These are phyloP conservation scores for Neosilurus hyrtlii DNA, from an alignment of 2,797 vertebrate genomes.

Conservation along the genomic window DNA sequence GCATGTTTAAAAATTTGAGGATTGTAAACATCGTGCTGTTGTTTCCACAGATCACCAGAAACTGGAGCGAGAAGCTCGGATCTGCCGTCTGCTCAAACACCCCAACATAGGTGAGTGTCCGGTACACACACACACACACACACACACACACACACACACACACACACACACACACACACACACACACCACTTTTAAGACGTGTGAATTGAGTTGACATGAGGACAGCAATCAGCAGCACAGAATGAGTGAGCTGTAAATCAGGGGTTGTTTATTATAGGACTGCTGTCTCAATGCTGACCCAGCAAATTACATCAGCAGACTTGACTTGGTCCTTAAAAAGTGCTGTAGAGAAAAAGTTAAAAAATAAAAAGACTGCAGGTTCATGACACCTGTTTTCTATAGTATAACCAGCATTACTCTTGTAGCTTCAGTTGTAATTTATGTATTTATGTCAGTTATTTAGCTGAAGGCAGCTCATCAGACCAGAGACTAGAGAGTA, in stretches of 20 bases:
- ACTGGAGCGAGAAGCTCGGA: constrained; percentile 95
- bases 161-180: background rate
- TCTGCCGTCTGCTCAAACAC: constrained; percentile 96
- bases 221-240: background rate
- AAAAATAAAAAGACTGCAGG: background rate
- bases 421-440: background rate
- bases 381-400: background rate
- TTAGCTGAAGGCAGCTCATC: background rate
- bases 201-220: background rate
- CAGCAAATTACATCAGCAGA: background rate
- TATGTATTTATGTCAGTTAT: constrained; percentile 13
- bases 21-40: constrained; percentile 23
- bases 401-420: background rate
- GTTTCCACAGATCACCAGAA: constrained; percentile 91
- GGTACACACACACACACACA: background rate
- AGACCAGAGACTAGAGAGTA: background rate
- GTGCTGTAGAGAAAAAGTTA: background rate
- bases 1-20: background rate
- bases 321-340: background rate
- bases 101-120: constrained; percentile 90
- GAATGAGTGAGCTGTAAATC: background rate
- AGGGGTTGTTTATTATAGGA: background rate
- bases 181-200: background rate
- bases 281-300: background rate
- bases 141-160: no score